These are phyloP conservation scores for Amphipoea lucens DNA, from an alignment of 2,888 invertebrate genomes.

Conservation along the genomic window DNA sequence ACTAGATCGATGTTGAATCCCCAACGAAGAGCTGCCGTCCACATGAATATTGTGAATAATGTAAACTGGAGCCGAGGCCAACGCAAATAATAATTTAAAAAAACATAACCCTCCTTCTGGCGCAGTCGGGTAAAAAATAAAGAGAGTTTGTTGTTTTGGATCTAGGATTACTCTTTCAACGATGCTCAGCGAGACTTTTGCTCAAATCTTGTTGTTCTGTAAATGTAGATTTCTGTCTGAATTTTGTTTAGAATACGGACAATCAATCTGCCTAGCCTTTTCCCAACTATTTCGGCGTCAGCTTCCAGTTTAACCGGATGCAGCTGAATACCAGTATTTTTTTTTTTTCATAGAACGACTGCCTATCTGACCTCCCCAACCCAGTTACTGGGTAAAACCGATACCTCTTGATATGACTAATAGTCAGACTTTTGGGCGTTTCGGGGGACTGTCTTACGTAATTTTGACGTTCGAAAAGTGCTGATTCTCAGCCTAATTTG, in stretches of 20 bases:
- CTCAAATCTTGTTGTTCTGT: not conserved
- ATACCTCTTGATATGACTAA: not conserved
- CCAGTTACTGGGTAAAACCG: not conserved
- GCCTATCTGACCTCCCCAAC: not conserved
- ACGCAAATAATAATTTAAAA: constrained; percentile 25
- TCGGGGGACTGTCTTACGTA: not conserved
- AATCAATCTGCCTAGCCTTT: not conserved
- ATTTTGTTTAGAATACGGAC: not conserved
- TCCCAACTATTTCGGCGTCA: not conserved
- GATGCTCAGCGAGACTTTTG: not conserved
- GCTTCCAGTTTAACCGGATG: not conserved
- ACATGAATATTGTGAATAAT: constrained; percentile 39
- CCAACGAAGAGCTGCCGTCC: constrained; percentile 3
- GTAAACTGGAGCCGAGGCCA: constrained; percentile 14
- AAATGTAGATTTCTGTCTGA: not conserved
- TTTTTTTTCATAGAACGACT: not conserved
- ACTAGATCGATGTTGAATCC: constrained; percentile 40
- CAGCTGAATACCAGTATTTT: not conserved
- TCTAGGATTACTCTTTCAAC: not conserved
- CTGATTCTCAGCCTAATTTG: not conserved
- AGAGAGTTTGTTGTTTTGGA: not conserved
- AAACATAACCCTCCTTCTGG: too few species aligned
- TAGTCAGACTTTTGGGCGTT: not conserved
- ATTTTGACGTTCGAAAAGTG: not conserved
- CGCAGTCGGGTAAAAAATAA: too few species aligned